Evolutionary conservation across 64 coral and sea anemone genomes (phyloP).

Genomic region (Acropora tenuis): DNA sequence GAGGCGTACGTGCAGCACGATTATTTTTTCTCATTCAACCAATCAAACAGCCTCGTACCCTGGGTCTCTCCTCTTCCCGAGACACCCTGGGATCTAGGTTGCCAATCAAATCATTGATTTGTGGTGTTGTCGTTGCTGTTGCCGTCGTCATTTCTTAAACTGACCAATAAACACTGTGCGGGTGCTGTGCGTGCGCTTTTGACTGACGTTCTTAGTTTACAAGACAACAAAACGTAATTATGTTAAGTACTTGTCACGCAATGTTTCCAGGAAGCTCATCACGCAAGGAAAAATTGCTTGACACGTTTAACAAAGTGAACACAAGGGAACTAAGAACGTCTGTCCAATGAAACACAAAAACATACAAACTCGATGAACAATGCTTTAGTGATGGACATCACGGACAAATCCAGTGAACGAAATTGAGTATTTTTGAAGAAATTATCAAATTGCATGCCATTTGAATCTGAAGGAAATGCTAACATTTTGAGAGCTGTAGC

Average conservation of each 20-base stretch:
- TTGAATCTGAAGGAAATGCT: conserved; percentile 56
- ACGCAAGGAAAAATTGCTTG: not conserved
- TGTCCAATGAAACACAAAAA: conserved; percentile 4
- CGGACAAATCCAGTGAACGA: not conserved
- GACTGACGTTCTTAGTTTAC: not conserved
- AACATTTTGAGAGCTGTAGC: conserved; percentile 83
- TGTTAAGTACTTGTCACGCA: not conserved
- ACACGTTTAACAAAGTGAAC: not conserved
- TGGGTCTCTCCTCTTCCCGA: too few species aligned
- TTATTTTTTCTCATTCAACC: too few species aligned
- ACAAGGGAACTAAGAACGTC: not conserved
- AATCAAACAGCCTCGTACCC: too few species aligned
- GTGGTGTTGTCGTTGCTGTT: too few species aligned
- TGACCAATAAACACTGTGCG: not conserved
- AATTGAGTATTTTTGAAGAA: conserved; percentile 14
- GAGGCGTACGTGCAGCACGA: too few species aligned
- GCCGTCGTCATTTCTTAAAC: too few species aligned
- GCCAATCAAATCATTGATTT: too few species aligned
- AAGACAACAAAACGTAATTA: not conserved
- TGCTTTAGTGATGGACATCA: not conserved
- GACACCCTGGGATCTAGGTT: too few species aligned
- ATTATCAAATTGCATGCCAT: conserved; percentile 50
- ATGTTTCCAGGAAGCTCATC: not conserved
- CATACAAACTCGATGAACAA: not conserved
- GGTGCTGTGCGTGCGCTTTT: not conserved